These are phyloP conservation scores for Graphium colonna DNA, from an alignment of 2,888 invertebrate species.

Conservation along the genomic window DNA sequence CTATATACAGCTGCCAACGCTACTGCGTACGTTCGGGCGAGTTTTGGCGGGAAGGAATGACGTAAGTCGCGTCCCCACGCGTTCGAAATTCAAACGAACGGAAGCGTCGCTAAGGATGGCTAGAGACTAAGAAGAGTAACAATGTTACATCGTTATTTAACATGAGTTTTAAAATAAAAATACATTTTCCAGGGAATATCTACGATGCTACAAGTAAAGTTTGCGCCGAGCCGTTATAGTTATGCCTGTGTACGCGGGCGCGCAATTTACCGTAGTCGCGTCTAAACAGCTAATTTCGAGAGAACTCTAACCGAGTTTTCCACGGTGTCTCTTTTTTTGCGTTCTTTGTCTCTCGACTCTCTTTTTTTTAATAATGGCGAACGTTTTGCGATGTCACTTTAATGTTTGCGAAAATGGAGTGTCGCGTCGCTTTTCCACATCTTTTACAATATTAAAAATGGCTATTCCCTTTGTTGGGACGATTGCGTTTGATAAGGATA, in stretches of 20 bases:
- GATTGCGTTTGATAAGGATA: background rate
- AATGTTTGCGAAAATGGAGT: slow-evolving; percentile 16
- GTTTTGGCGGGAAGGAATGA: slow-evolving; percentile 40
- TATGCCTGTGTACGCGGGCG: slow-evolving; percentile 39
- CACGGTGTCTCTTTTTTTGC: slow-evolving; percentile 41
- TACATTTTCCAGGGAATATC: slow-evolving; percentile 77
- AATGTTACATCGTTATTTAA: too few relatives aligned
- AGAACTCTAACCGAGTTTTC: slow-evolving; percentile 53
- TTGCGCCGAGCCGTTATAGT: slow-evolving; percentile 55
- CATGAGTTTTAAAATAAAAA: slow-evolving; percentile 57
- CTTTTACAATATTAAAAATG: slow-evolving; percentile 4
- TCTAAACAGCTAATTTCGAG: slow-evolving; percentile 75
- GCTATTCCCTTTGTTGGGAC: background rate
- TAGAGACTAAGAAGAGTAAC: slow-evolving; percentile 7
- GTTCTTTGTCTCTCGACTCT: background rate
- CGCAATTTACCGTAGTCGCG: slow-evolving; percentile 56
- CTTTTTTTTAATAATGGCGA: slow-evolving; percentile 31
- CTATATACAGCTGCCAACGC: slow-evolving; percentile 71
- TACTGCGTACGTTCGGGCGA: slow-evolving; percentile 57
- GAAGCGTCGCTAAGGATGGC: fast-evolving
- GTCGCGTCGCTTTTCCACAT: slow-evolving; percentile 1
- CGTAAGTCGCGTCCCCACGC: slow-evolving; percentile 28
- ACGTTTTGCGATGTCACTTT: slow-evolving; percentile 18
- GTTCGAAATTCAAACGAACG: slow-evolving; percentile 30
- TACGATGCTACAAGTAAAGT: slow-evolving; percentile 70